Conservation (phyloP, 2,113 vertebrate species). For the Halichoerus grypus region DNA sequence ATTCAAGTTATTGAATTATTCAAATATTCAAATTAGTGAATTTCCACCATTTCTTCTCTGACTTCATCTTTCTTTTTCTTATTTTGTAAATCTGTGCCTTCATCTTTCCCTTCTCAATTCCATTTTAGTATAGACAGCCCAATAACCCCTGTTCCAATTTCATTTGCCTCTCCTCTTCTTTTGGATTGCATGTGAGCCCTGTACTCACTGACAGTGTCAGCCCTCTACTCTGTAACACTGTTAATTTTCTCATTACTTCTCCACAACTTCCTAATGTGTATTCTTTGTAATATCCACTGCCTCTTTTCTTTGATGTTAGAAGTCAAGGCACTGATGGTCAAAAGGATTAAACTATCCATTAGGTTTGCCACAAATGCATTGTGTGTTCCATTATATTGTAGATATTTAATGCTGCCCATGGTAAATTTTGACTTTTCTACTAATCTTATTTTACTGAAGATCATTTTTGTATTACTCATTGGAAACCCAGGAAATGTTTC, state of each 20-base stretch:
- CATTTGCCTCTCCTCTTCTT: background rate
- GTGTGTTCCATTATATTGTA: background rate
- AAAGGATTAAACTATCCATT: background rate
- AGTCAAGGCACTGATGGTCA: conserved; percentile 9
- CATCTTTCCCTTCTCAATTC: background rate
- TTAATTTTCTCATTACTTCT: background rate
- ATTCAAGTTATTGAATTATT: background rate
- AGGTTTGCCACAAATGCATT: background rate
- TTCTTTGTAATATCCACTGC: background rate
- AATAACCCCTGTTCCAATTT: background rate
- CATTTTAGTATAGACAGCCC: background rate
- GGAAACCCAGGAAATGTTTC: background rate
- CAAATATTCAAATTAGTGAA: background rate
- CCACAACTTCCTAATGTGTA: background rate
- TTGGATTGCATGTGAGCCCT: no score
- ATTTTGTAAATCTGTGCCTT: background rate
- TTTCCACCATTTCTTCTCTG: background rate
- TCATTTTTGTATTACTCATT: background rate
- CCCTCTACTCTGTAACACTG: background rate
- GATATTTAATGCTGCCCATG: background rate
- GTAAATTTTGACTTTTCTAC: conserved; percentile 18
- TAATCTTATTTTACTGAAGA: conserved; percentile 9
- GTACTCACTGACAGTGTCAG: background rate
- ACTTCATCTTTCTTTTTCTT: background rate
- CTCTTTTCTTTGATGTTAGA: background rate